These are phyloP conservation scores for Lycophotia porphyrea DNA, from an alignment of 2,888 invertebrate genomes.

Conservation along the genomic window DNA sequence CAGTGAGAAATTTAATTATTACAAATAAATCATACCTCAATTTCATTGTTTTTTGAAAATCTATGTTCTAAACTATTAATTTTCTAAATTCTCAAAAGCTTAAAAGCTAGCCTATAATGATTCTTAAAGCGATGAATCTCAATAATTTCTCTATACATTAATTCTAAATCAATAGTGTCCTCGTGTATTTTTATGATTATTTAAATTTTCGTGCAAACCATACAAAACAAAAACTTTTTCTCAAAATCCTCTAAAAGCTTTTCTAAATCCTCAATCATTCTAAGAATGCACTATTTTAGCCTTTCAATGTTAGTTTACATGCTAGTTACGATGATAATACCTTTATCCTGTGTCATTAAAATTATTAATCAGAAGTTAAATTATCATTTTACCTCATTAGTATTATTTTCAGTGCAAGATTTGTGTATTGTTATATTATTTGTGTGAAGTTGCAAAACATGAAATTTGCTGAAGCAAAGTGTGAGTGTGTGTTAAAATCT, in stretches of 20 bases:
- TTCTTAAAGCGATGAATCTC: conserved; percentile 70
- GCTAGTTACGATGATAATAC: conserved; percentile 70
- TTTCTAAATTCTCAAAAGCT: conserved; percentile 70
- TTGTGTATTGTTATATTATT: conserved; percentile 63
- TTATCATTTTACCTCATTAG: conserved; percentile 52
- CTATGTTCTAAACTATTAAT: conserved; percentile 64
- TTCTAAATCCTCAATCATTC: conserved; percentile 78
- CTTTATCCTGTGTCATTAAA: conserved; percentile 30
- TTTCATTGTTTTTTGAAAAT: conserved; percentile 31
- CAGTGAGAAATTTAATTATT: conserved; percentile 30
- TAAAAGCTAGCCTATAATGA: conserved; percentile 70
- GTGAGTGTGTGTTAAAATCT: conserved; percentile 71
- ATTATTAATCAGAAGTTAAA: conserved; percentile 42
- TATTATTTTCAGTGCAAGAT: conserved; percentile 66
- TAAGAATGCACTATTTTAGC: conserved; percentile 81
- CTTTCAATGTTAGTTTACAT: conserved; percentile 76
- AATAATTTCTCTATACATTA: conserved; percentile 62
- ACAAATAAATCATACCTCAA: conserved; percentile 44
- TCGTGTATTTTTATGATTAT: conserved; percentile 75
- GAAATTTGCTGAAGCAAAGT: conserved; percentile 76
- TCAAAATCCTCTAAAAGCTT: conserved; percentile 79
- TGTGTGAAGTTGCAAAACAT: conserved; percentile 70
- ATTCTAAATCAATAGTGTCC: conserved; percentile 71
- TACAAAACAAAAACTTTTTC: conserved; percentile 65
- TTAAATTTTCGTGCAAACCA: conserved; percentile 74